Base-by-base conservation (phyloP, 1,140 invertebrate genomes). In the Pteromalus puparum region DNA sequence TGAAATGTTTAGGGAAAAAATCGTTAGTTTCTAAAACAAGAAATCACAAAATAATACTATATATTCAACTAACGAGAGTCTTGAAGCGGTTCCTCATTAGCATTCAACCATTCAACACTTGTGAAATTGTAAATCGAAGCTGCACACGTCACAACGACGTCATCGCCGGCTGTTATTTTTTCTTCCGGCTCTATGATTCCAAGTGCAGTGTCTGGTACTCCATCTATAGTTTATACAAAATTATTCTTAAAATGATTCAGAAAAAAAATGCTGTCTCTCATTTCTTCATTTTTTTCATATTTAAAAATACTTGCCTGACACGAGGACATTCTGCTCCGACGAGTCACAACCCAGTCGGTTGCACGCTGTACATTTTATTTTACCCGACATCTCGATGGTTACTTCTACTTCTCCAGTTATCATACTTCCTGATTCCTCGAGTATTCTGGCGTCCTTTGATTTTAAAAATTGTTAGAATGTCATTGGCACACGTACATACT, bases 51-150 rank as follows among this genome's bases (percentile, higher is more conserved):
- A 61, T 61, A 21, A 5, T 61, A 5, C 5, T 9, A 61, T 9
- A n/a, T 65, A 13, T 65, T 2, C 2, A 24, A 48, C 24, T 12
- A 68, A 84, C 83, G 77, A 10, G 77, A 46, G 34, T 68, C 70
- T 30, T 28, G 70, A 5, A 85, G 10, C 9, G 70, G 48, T 13
- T 65, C 18, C 7, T 87, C 24, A 24, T 86, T 76, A 4, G 86
- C 72, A 26, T 89, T 73, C 30, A 87, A 87, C 94, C 94, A 95
- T 26, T 87, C 73, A 4, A 94, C 83, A 4, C 89, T 86, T 15
- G 92, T 89, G 61, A 93, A 95, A 87, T 94, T 93, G 79, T 95
- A 94, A 34, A 93, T 89, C 2, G 94, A 93, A 4, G 93, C 95
- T 6, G 92, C 93, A 87, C 95, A 96, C 10, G 90, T 93, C 2